Conservation (phyloP, 2,797 vertebrate genomes). For the Halcyon leucocephala region DNA sequence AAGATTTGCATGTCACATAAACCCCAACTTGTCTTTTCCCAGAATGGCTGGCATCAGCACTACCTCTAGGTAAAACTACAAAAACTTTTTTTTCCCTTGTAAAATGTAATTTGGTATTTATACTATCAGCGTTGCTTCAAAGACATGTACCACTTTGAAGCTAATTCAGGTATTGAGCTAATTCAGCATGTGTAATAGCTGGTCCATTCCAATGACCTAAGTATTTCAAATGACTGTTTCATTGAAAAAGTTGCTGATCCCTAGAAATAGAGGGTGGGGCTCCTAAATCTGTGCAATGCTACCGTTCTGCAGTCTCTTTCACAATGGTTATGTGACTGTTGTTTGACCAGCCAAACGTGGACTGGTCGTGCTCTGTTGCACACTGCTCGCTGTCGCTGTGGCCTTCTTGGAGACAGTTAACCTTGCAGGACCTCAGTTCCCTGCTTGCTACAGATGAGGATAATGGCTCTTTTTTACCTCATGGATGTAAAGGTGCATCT, state of each 20-base stretch:
- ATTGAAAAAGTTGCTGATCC: background rate
- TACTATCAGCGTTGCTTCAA: background rate
- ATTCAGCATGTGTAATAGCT: background rate
- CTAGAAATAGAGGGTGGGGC: background rate
- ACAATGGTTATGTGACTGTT: background rate
- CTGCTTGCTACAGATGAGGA: fast-evolving
- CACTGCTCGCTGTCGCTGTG: background rate
- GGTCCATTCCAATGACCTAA: background rate
- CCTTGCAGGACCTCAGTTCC: background rate
- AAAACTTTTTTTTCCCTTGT: background rate
- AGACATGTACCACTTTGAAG: background rate
- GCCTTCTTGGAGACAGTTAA: background rate
- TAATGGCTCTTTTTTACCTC: background rate
- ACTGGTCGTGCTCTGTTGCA: background rate
- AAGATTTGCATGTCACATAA: background rate
- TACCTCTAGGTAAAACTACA: background rate
- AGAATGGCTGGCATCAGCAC: background rate
- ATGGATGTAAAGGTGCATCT: background rate
- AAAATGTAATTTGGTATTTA: background rate
- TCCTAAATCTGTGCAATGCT: background rate
- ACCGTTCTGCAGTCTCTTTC: background rate
- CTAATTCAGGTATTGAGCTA: background rate
- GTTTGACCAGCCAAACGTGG: background rate
- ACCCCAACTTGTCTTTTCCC: background rate
- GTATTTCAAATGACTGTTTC: background rate